Conservation (phyloP, 2,888 invertebrate species). For the Amiota minor region DNA sequence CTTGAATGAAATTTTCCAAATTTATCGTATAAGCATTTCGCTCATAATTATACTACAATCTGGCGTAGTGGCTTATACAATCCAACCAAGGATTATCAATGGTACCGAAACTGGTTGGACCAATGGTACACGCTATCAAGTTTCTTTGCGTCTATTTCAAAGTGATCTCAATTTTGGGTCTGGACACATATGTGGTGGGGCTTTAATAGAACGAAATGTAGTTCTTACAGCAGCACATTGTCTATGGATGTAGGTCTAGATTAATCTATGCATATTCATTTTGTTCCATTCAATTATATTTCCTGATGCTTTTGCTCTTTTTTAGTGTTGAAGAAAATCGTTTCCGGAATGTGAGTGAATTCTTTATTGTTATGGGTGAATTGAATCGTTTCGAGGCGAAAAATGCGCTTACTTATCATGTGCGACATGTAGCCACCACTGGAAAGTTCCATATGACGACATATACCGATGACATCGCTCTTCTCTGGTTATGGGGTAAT, state of each 20-base stretch:
- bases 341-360: conserved; percentile 45
- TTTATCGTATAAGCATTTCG: too few relatives aligned
- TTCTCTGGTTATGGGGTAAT: conserved; percentile 47
- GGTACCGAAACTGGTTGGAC: conserved; percentile 42
- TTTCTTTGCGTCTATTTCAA: conserved; percentile 50
- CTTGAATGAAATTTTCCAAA: too few relatives aligned
- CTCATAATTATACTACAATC: too few relatives aligned
- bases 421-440: conserved; percentile 40
- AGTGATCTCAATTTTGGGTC: conserved; percentile 47
- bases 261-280: neutral
- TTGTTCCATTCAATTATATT: neutral
- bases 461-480: conserved; percentile 51
- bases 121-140: conserved; percentile 52
- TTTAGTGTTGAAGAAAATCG: too few relatives aligned
- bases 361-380: conserved; percentile 52
- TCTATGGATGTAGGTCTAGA: conserved; percentile 50
- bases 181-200: conserved; percentile 61
- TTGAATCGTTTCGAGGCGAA: conserved; percentile 43
- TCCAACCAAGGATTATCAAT: conserved; percentile 49
- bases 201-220: conserved; percentile 50
- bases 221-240: conserved; percentile 58
- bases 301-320: too few relatives aligned
- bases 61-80: too few relatives aligned
- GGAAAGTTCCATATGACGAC: conserved; percentile 42
- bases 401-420: conserved; percentile 41